These are phyloP conservation scores for Cercopithecus petaurista DNA, from an alignment of 2,797 vertebrate species.

Conservation along the genomic window DNA sequence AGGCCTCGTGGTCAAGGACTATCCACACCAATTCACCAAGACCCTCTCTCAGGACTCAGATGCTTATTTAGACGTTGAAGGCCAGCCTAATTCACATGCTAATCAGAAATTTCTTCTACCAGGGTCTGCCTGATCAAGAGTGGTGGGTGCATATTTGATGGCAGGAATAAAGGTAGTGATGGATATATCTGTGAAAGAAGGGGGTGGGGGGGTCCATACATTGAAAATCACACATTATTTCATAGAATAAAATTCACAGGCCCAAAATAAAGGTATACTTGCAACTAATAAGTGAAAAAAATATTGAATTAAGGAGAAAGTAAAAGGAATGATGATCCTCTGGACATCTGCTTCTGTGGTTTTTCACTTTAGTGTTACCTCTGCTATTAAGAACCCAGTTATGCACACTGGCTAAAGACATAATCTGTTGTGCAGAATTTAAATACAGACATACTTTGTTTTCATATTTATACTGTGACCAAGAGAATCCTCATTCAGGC, in stretches of 20 bases:
- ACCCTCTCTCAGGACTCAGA: not conserved
- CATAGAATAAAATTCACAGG: not conserved
- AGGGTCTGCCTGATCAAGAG: not conserved
- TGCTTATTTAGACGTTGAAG: not conserved
- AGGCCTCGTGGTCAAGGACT: not conserved
- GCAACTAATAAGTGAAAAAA: constrained; percentile 8
- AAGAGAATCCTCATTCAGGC: not conserved
- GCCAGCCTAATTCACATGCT: not conserved
- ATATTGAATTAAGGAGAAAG: not conserved
- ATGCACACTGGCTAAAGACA: not conserved
- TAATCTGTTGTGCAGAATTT: not conserved
- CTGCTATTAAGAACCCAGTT: not conserved
- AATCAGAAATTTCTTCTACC: not conserved
- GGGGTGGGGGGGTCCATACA: not conserved
- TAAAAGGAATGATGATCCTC: not conserved
- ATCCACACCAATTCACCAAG: not conserved
- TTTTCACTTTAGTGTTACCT: not conserved
- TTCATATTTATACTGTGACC: not conserved
- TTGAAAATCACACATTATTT: not conserved
- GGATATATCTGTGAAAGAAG: not conserved
- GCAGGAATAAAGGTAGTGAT: not conserved
- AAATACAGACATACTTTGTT: not conserved
- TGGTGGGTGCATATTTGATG: not conserved
- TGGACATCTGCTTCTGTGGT: not conserved
- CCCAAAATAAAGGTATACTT: not conserved